Conservation (phyloP, 2,113 vertebrate genomes). For the Solea senegalensis region DNA sequence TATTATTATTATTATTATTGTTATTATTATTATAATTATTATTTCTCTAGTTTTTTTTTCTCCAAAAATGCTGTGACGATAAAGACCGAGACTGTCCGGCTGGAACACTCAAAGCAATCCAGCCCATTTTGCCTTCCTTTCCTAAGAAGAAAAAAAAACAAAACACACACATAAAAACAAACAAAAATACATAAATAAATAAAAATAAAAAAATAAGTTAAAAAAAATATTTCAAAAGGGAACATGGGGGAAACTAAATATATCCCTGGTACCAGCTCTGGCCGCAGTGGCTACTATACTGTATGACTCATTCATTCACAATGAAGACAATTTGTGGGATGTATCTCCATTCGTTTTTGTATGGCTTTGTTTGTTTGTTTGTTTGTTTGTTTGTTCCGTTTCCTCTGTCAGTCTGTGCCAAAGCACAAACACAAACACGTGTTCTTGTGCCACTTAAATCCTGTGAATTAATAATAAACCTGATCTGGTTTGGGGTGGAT, state of each 20-base stretch:
- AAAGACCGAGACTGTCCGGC: conserved; percentile 87
- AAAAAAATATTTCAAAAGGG: conserved; percentile 7
- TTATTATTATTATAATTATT: conserved; percentile 76
- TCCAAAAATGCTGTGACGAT: conserved; percentile 91
- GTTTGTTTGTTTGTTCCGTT: conserved; percentile 68
- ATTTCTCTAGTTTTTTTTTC: conserved; percentile 84
- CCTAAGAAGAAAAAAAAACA: conserved; percentile 79
- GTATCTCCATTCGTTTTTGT: conserved; percentile 78
- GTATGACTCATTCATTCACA: conserved; percentile 71
- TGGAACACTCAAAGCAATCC: conserved; percentile 87
- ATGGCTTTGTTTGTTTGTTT: conserved; percentile 61
- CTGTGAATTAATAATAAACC: conserved; percentile 62
- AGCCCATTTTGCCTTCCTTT: conserved; percentile 95
- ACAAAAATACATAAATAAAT: background rate
- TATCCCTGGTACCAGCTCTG: conserved; percentile 89
- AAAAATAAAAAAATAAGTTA: conserved; percentile 16
- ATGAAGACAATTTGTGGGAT: conserved; percentile 88
- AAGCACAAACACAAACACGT: conserved; percentile 75
- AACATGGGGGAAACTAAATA: conserved; percentile 70
- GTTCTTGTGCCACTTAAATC: conserved; percentile 74
- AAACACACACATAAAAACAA: background rate
- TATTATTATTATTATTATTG: conserved; percentile 83
- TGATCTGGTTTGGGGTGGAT: conserved; percentile 32
- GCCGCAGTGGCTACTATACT: conserved; percentile 85
- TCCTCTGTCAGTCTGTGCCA: conserved; percentile 89